These are phyloP conservation scores for Stenichneumon culpator DNA, from an alignment of 2,888 invertebrate species.

Conservation along the genomic window DNA sequence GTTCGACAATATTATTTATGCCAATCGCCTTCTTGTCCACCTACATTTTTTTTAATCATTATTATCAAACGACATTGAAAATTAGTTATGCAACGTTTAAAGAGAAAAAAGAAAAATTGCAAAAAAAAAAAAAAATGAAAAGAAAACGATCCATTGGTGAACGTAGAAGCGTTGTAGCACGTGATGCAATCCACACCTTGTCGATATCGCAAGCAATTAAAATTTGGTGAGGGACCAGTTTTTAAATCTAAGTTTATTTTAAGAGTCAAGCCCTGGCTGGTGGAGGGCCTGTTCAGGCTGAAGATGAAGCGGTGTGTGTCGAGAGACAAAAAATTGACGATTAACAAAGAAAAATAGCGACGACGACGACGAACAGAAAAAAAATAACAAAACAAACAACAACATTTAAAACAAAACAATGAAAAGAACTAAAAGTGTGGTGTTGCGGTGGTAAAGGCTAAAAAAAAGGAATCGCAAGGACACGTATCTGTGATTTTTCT, in stretches of 20 bases:
- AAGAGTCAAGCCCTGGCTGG: constrained; percentile 69
- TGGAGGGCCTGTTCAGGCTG: constrained; percentile 68
- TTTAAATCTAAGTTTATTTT: constrained; percentile 75
- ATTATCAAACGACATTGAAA: constrained; percentile 34
- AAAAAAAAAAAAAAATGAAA: not conserved
- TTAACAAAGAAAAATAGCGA: not conserved
- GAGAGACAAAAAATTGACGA: constrained; percentile 27
- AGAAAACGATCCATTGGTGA: constrained; percentile 55
- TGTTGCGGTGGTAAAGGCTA: constrained; percentile 53
- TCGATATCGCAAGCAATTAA: constrained; percentile 30
- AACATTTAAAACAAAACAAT: constrained; percentile 17
- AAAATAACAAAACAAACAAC: not conserved
- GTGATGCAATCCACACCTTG: constrained; percentile 51
- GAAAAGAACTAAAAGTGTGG: constrained; percentile 50
- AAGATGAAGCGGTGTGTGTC: constrained; percentile 64
- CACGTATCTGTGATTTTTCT: constrained; percentile 50
- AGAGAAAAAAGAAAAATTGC: not conserved
- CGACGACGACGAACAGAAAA: constrained; percentile 41
- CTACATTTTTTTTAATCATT: constrained; percentile 35
- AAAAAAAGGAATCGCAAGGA: constrained; percentile 44
- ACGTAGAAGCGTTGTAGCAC: constrained; percentile 62
- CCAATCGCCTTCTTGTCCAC: constrained; percentile 62
- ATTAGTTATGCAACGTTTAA: constrained; percentile 55
- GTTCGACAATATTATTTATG: constrained; percentile 56
- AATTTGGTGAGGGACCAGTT: constrained; percentile 75